Evolutionary conservation across 1,140 invertebrate species (phyloP), one percentile per base, ranked within the genome.

Genomic region (Galendromus occidentalis): DNA sequence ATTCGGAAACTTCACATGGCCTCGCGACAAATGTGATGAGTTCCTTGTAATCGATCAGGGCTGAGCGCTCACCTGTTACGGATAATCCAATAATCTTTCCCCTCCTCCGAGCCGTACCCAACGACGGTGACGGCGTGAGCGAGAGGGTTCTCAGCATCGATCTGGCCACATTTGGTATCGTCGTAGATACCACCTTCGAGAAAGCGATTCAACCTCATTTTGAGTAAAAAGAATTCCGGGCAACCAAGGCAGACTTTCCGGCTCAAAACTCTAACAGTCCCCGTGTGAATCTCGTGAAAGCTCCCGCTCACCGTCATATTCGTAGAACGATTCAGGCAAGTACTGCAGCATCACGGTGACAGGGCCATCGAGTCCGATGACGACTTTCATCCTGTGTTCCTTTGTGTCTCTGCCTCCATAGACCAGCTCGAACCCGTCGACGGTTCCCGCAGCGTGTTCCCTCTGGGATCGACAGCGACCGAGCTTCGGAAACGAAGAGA

Each of bases 121-220:
- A 81, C 79, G 69, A 78, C 75, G 1, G 79, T 67, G 7, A 81
- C 79, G 67, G 77, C 80, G 69, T 81, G 80, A 67, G 80, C 77
- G 6, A 80, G 41, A 12, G 64, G 44, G 14, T 69, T 18, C 7
- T 17, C 44, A 51, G 68, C 64, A 66, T 47, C 18, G 18, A 28
- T 28, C 18, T 22, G 4, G 7, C 45, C 45, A 14, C 45, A 47
- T 28, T 28, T 47, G 4, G 45, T 4, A 14, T 47, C 45, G 28
- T 47, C 45, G 28, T 47, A 47, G 45, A 47, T 47, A 28, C 45
- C 45, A 28, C 28, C 45, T 47, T 39, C 9, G 4, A 4, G 9
- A 9, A 9, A 39, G 33, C 33, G 9, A 39, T 39, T 39, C 9
- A n/a, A 44, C n/a, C 14, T 44, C 42, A 44, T 44, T 12, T 12